Evolutionary conservation across 2,113 vertebrate genomes (phyloP), one percentile per base, ranked within the genome.

Genomic region (Fukomys damarensis): DNA sequence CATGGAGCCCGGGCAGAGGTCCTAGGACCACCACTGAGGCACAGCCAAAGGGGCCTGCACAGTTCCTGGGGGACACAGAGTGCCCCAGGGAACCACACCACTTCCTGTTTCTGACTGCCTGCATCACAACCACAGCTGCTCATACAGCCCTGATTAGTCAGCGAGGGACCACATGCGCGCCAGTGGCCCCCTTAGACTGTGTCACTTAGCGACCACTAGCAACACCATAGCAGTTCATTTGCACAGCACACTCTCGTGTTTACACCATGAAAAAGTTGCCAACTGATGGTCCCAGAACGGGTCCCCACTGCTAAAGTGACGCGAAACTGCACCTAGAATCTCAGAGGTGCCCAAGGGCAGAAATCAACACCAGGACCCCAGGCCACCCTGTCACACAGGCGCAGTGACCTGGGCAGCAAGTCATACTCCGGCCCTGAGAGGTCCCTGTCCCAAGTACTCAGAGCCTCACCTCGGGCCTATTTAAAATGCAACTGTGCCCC

Each of bases 381-480:
- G 4, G 54, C 28, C 4, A n/a, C 59, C 56, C 49, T 16, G 16
- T 41, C 52, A 28, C 16, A 43, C 0, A 0, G 13, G 54, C 14
- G 5, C 12, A 12, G 82, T 8, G 28, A 11, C 63, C 52, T 59
- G 1, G 0, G 72, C 35, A n/a, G 13, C 79, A 22, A 6, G 30
- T 43, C 10, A 2, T 16, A 1, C 38, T 22, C 32, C 4, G 58
- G 26, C 17, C 26, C 66, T 4, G 26, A 28, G 43, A 22, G 3
- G 66, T 28, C 52, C 83, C 35, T 0, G 3, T 24, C 72, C 68
- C 7, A 12, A 7, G 3, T 20, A 16, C 32, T 6, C 35, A 16
- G 79, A 54, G 38, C 32, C 14, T 20, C 1, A 0, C 11, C 35
- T 35, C 0, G 4, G 3, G 32, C 43, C 30, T 19, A 22, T 11